These are phyloP conservation scores for Phyllostomus discolor DNA, from an alignment of 2,113 vertebrate genomes.

Conservation along the genomic window DNA sequence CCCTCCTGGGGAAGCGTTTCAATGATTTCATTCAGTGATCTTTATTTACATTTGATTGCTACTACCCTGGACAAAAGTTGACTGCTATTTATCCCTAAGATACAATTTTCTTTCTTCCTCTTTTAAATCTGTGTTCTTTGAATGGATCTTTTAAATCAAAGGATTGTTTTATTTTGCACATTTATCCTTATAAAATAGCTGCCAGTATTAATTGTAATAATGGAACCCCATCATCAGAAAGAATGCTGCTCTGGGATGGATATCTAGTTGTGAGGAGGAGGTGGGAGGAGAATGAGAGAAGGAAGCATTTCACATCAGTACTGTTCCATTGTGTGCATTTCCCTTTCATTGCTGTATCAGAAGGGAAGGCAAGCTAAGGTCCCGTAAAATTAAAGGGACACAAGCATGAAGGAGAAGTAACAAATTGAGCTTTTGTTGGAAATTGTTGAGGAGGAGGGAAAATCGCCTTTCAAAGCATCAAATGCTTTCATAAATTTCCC, in stretches of 20 bases:
- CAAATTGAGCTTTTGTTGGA: conserved; percentile 51
- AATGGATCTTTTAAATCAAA: not conserved
- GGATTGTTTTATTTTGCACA: conserved; percentile 14
- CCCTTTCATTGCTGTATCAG: conserved; percentile 40
- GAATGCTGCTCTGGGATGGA: not conserved
- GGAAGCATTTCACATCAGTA: conserved; percentile 46
- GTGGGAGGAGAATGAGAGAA: not conserved
- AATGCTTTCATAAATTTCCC: conserved; percentile 30
- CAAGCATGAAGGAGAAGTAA: not conserved
- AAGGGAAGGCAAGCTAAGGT: conserved; percentile 53
- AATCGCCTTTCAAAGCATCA: conserved; percentile 27
- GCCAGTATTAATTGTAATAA: conserved; percentile 15
- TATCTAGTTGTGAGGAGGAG: not conserved
- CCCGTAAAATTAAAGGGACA: conserved; percentile 42
- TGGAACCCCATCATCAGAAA: conserved; percentile 47
- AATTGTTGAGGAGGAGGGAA: conserved; percentile 46
- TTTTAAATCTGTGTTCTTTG: not conserved
- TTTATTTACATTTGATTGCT: conserved; percentile 24
- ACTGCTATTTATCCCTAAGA: conserved; percentile 44
- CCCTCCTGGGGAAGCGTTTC: not conserved
- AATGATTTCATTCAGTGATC: not conserved
- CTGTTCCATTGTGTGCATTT: conserved; percentile 19
- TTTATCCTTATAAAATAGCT: not conserved
- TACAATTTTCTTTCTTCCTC: conserved; percentile 17
- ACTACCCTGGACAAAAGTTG: not conserved